These are phyloP conservation scores for Solea senegalensis DNA, from an alignment of 2,113 vertebrate genomes.

Conservation along the genomic window DNA sequence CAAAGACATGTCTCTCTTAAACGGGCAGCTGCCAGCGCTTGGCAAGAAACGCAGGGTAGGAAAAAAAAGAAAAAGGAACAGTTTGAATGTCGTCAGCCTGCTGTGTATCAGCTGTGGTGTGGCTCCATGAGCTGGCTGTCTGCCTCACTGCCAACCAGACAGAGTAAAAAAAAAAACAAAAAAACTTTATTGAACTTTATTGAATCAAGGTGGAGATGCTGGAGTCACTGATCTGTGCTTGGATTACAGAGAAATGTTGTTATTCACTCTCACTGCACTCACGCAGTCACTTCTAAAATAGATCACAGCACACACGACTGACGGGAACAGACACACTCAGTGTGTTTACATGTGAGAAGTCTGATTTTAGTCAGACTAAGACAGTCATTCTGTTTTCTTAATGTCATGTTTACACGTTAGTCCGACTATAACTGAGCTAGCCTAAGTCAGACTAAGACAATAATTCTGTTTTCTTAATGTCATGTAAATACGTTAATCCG, in stretches of 20 bases:
- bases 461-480: too few species aligned
- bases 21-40: constrained; percentile 29
- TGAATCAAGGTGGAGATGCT: constrained; percentile 49
- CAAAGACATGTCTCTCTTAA: background rate
- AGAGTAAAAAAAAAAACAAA: constrained; percentile 10
- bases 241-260: constrained; percentile 4
- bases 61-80: background rate
- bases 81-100: background rate
- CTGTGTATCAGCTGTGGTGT: constrained; percentile 45
- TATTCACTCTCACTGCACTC: too few species aligned
- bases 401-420: too few species aligned
- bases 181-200: constrained; percentile 43
- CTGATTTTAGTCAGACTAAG: too few species aligned
- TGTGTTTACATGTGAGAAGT: too few species aligned
- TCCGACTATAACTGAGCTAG: too few species aligned
- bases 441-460: too few species aligned
- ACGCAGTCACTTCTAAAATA: too few species aligned
- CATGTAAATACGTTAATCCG: too few species aligned
- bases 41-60: constrained; percentile 5
- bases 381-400: too few species aligned
- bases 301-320: background rate
- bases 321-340: background rate
- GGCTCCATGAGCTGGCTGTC: constrained; percentile 20
- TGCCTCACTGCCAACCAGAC: constrained; percentile 46
- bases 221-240: constrained; percentile 15